These are phyloP conservation scores for Gallinago solitaria DNA, from an alignment of 2,797 vertebrate species.

Conservation along the genomic window DNA sequence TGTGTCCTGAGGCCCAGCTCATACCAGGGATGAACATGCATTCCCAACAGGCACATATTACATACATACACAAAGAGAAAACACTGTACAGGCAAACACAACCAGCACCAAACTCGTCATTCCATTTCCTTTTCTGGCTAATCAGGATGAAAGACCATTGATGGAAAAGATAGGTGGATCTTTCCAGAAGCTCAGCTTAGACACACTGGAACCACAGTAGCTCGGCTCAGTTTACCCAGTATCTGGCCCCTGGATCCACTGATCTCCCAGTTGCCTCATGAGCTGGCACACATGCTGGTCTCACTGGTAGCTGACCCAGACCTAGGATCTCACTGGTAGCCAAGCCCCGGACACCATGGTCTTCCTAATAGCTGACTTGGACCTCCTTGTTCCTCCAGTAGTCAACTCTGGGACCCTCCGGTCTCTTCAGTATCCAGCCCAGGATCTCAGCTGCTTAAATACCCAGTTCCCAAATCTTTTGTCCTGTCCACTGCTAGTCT, in stretches of 20 bases:
- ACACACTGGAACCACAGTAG: not conserved
- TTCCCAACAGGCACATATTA: not conserved
- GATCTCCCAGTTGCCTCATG: not conserved
- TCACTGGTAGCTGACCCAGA: not conserved
- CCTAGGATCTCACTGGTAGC: not conserved
- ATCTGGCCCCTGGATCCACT: not conserved
- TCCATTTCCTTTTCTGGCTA: not conserved
- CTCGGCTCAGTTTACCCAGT: not conserved
- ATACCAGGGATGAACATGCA: fast-evolving
- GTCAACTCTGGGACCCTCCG: fast-evolving
- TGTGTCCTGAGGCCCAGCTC: not conserved
- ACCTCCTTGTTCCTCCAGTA: not conserved
- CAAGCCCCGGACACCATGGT: not conserved
- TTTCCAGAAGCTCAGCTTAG: not conserved
- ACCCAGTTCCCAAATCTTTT: not conserved
- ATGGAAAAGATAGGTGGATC: not conserved
- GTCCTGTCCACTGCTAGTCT: not conserved
- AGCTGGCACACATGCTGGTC: not conserved
- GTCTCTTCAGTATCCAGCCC: not conserved
- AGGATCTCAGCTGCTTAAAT: not conserved
- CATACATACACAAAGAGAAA: not conserved
- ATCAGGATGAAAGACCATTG: not conserved
- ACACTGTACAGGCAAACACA: not conserved
- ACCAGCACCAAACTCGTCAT: not conserved
- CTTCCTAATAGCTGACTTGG: not conserved